These are phyloP conservation scores for Nematostella vectensis DNA, from an alignment of 92 coral and sea anemone genomes.

Conservation along the genomic window DNA sequence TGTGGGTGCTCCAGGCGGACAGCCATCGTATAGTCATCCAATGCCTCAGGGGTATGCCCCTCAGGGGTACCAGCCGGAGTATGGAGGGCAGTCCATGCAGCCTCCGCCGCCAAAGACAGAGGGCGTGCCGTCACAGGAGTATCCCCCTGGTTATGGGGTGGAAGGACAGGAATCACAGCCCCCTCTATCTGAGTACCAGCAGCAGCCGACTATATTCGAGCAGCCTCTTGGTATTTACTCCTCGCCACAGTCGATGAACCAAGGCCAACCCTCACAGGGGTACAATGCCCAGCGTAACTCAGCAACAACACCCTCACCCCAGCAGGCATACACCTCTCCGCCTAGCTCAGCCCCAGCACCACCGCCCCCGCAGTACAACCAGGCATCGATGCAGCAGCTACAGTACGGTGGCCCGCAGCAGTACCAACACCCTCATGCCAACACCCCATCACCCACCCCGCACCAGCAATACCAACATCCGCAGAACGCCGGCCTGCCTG, in stretches of 20 bases:
- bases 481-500: not conserved
- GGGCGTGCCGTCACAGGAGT: constrained; percentile 20
- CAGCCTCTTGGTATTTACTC: constrained; percentile 24
- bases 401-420: constrained; percentile 19
- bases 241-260: constrained; percentile 20
- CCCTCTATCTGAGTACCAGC: constrained; percentile 33
- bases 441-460: constrained; percentile 15
- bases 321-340: constrained; percentile 21
- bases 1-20: constrained; percentile 30
- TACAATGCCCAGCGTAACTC: constrained; percentile 13
- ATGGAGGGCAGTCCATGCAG: not conserved
- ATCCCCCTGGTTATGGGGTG: constrained; percentile 35
- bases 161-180: constrained; percentile 30
- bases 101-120: constrained; percentile 40
- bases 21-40: constrained; percentile 18
- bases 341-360: constrained; percentile 21
- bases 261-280: constrained; percentile 14
- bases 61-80: constrained; percentile 8
- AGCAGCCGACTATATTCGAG: constrained; percentile 6
- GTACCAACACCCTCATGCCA: constrained; percentile 22
- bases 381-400: constrained; percentile 29
- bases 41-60: constrained; percentile 28
- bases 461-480: constrained; percentile 3
- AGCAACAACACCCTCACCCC: constrained; percentile 21
- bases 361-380: constrained; percentile 33